These are phyloP conservation scores for Actinernus sp. DNA, from an alignment of 92 coral and sea anemone species.

Conservation along the genomic window DNA sequence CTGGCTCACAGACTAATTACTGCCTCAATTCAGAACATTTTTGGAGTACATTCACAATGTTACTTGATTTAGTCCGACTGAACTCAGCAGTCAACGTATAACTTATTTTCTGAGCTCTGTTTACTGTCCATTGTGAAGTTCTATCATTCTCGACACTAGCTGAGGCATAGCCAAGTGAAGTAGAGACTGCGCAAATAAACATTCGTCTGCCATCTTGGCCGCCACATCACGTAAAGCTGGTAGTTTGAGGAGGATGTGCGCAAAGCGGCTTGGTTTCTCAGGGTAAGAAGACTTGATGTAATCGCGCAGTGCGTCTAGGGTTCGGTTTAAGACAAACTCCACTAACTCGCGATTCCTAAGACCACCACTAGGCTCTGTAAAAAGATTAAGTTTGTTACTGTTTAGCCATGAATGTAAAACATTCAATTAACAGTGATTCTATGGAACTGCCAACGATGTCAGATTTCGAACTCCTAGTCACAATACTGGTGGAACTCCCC, in stretches of 20 bases:
- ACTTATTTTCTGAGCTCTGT: too few species aligned
- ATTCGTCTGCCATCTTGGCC: constrained; percentile 80
- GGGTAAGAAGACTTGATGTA: constrained; percentile 93
- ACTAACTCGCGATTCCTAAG: constrained; percentile 82
- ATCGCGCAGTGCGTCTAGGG: constrained; percentile 92
- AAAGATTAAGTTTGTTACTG: too few species aligned
- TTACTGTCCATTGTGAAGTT: constrained; percentile 19
- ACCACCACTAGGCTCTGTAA: constrained; percentile 79
- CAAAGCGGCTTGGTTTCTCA: constrained; percentile 97
- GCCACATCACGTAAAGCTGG: constrained; percentile 88
- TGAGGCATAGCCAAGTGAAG: constrained; percentile 90
- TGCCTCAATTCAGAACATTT: too few species aligned
- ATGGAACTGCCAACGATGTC: too few species aligned
- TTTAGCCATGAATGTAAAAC: too few species aligned
- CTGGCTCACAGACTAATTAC: too few species aligned
- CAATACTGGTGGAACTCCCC: too few species aligned
- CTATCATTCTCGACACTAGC: constrained; percentile 61
- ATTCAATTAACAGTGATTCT: too few species aligned
- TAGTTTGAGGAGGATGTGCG: constrained; percentile 90
- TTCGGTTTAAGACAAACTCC: constrained; percentile 83
- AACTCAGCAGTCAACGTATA: too few species aligned
- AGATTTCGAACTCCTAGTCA: too few species aligned
- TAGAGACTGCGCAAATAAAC: constrained; percentile 90
- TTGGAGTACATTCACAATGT: too few species aligned
- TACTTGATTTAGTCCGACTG: too few species aligned